A percentile compares a stretch with the other conserved stretches of the same genome.
Evolutionary conservation across 2,797 vertebrate genomes (phyloP).

Genomic region (Melanotaenia parkinsoni): DNA sequence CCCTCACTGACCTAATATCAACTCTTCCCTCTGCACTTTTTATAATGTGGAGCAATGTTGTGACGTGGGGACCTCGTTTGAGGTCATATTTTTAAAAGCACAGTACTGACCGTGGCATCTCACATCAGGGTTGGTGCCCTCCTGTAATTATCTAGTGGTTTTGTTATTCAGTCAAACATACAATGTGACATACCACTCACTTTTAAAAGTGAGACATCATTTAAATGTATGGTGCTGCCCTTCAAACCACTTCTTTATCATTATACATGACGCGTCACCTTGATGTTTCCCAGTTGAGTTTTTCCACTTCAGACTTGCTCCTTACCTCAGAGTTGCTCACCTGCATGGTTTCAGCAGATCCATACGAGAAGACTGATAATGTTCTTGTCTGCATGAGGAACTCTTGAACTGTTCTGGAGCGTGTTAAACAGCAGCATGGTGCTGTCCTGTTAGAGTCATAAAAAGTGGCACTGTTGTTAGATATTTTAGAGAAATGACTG

Average conservation of each 20-base stretch:
- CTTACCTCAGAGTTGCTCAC: slow-evolving; percentile 8
- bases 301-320: slow-evolving; percentile 5
- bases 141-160: background rate
- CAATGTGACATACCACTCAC: slow-evolving; percentile 31
- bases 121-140: background rate
- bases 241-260: slow-evolving; percentile 10
- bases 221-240: slow-evolving; percentile 43
- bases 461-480: slow-evolving; percentile 5
- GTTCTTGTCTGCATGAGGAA: slow-evolving; percentile 51
- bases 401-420: slow-evolving; percentile 19
- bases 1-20: background rate
- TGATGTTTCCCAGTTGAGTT: background rate
- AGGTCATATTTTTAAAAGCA: background rate
- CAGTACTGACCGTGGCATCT: background rate
- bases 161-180: slow-evolving; percentile 4
- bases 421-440: slow-evolving; percentile 50
- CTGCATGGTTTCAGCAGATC: slow-evolving; percentile 55
- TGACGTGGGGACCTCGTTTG: background rate
- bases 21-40: background rate
- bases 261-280: slow-evolving; percentile 31
- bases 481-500: slow-evolving; percentile 15
- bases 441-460: slow-evolving; percentile 38
- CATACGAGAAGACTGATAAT: slow-evolving; percentile 12
- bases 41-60: background rate
- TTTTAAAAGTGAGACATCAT: slow-evolving; percentile 5